Base-by-base conservation (phyloP, 1,140 invertebrate species). In the Penaeus chinensis region DNA sequence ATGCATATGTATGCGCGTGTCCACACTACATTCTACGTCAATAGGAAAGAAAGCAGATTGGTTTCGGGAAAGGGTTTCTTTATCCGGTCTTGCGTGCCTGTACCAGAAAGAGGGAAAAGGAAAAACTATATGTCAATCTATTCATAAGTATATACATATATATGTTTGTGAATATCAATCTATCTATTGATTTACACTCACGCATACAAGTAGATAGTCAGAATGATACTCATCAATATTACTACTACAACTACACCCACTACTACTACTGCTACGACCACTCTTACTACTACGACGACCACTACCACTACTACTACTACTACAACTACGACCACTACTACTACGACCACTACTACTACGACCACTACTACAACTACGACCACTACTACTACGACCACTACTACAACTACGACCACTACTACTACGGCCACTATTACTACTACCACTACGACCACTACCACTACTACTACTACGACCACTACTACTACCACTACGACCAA, bases 151-250 rank as follows among this genome's bases (percentile, higher is more conserved):
- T 54, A 54, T 54, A 54, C 2, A 54, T 54, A 54, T 11, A 54
- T 54, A 54, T 54, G 16, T 54, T 13, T 54, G 16, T 54, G 16
- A 10, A 54, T 10, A 54, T 54, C 8, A 11, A 54, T 5, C 3
- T 54, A 54, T 54, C 1, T 54, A 5, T 54, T 11, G 3, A 5
- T 54, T 37, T 37, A 37, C 37, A 37, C 37, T 5, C 37, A 5
- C 37, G 5, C 37, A 37, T 5, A 37, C 37, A 37, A 2, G 5
- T 5, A 37, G 5, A 5, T 37, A 37, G n/a, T n/a, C n/a, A n/a
- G n/a, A n/a, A n/a, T n/a, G 74, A 77, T 47, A 77, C 74, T 77
- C 54, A 47, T 32, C 74, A 77, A 77, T 47, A 77, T 47, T 20
- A 47, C 54, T 47, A 77, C 42, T 77, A 77, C n/a, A n/a, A n/a